Base-by-base conservation (phyloP, 2,888 invertebrate genomes). In the Adelphocoris suturalis region DNA sequence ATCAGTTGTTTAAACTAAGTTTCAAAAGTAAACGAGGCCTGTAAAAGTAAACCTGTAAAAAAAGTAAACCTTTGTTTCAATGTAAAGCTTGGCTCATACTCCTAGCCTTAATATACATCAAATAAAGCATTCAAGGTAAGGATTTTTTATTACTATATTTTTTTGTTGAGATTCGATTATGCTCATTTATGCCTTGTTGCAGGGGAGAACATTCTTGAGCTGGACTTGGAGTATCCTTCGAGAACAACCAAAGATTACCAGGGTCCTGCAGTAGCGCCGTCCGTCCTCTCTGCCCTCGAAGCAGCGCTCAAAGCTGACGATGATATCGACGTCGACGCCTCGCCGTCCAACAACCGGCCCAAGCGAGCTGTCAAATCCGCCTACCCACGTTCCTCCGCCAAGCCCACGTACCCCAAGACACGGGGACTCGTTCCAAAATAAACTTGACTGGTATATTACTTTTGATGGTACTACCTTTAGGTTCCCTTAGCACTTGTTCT, bases 211-310 rank as follows among this genome's bases (percentile, higher is more conserved):
- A 95, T 97, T 91, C 94, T 97, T 91, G 95, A 95, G 92, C 94
- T 97, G 91, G 95, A 96, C 92, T 94, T 97, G 91, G 96, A 97
- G 92, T 95, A 96, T 94, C 96, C 97, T 68, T 95, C 96, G 86
- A 93, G 96, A 92, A 97, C 97, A 90, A 97, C 97, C 0, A 94
- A 96, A 92, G 95, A 96, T 92, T 97, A 97, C 93, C 95, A 95
- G 91, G 95, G 95, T 75, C 96, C 96, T 0, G 94, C 94, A 0
- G 95, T 96, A 82, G 96, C 96, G n/a, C 96, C 96, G 0, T 95
- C 95, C 90, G 95, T 96, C 90, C 96, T 96, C 92, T 96, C 95
- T 9, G 95, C 95, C 23, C 94, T 96, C 23, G 95, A 95, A 91
- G 95, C 95, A 90, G 95, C 95, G 57, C 94, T 96, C 86, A 92